Base-by-base conservation (phyloP, 2,888 invertebrate genomes). In the Pegoplata infirma region DNA sequence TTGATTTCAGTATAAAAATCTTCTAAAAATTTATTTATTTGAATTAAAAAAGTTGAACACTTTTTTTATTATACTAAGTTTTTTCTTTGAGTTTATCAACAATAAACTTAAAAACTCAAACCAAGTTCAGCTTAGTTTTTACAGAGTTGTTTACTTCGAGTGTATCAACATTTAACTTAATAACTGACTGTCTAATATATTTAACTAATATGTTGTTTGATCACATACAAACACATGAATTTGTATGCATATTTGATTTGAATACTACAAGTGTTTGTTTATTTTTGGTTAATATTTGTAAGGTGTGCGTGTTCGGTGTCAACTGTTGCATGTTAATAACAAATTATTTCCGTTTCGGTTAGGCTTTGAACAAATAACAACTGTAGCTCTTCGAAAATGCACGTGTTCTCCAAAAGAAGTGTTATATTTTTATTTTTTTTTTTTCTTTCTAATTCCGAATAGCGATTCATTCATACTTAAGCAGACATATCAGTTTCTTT, bases 261-360 rank as follows among this genome's bases (percentile, higher is more conserved):
- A 40, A 12, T 40, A 40, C n/a, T 12, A 12, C 36, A 40, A n/a
- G 36, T 16, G 44, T 36, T 58, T 40, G 12, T 40, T 40, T 40
- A 8, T 36, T 36, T 36, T 36, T 36, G 2, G 1, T 14, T n/a
- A 19, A 19, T 36, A 19, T 28, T 28, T 76, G 36, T 64, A 40
- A 32, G 32, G 32, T 66, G 44, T 44, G 25, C n/a, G 12, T 58
- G 58, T 64, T 55, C 16, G 23, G 53, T 66, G 69, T 78, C 81
- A 75, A 63, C 74, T 80, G 80, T 76, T 81, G 82, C 81, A 82
- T 81, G 78, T 77, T 80, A 81, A 82, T 81, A 66, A 75, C 66
- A 56, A 79, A 67, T 47, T 67, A 68, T 77, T 81, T 82, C 82
- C 81, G 81, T 73, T 82, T 68, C 71, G 63, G 71, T 46, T 14